These are phyloP conservation scores for Dromaius novaehollandiae DNA, from an alignment of 2,113 vertebrate genomes.

Conservation along the genomic window DNA sequence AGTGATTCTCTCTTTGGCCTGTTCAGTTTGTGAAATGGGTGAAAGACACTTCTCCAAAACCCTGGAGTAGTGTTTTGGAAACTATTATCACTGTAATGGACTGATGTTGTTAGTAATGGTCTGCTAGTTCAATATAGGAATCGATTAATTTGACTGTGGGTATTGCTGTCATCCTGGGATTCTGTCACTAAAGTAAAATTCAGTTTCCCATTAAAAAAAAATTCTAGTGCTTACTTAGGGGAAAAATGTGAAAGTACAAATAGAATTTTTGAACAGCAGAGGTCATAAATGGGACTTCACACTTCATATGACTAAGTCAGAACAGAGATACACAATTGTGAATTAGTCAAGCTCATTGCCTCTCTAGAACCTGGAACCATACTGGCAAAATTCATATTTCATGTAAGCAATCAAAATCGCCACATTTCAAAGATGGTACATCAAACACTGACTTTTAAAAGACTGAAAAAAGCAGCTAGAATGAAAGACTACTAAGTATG, in stretches of 20 bases:
- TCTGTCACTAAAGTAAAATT: background rate
- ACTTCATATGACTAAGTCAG: background rate
- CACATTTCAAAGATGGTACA: no score
- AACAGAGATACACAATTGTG: no score
- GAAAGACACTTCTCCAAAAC: background rate
- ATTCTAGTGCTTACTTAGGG: background rate
- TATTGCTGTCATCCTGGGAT: background rate
- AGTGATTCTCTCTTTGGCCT: background rate
- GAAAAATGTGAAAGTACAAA: no score
- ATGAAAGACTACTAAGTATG: no score
- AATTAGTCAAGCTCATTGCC: no score
- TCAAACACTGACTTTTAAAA: background rate
- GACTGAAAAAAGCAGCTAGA: background rate
- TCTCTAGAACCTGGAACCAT: no score
- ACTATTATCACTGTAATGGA: no score
- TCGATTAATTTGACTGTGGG: background rate
- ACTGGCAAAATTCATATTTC: no score
- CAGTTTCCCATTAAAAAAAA: background rate
- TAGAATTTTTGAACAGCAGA: no score
- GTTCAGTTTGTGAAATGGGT: background rate
- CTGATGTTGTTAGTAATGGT: rapidly evolving
- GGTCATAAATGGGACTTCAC: background rate
- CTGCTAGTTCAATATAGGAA: background rate
- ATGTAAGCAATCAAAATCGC: no score
- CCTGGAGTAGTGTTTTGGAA: background rate